Evolutionary conservation across 1,140 invertebrate genomes (phyloP).

Genomic region (Drosophila leontia): DNA sequence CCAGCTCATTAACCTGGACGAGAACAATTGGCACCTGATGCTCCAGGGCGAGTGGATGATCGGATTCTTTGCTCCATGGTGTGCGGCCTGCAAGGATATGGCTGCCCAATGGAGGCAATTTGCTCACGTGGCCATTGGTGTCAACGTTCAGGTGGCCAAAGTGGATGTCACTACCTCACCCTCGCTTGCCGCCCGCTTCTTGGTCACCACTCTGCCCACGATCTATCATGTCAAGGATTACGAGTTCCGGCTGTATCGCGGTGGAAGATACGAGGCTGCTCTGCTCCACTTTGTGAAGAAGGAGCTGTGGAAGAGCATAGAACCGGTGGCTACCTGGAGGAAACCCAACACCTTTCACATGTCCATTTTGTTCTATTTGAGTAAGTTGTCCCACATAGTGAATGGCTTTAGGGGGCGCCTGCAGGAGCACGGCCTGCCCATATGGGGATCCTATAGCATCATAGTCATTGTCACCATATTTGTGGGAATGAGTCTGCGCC

Average conservation of each 20-base stretch:
- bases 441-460: constrained; percentile 97
- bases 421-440: constrained; percentile 96
- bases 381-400: constrained; percentile 95
- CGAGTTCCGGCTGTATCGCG: constrained; percentile 96
- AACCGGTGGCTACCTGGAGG: constrained; percentile 96
- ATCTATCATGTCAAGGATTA: constrained; percentile 99
- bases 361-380: constrained; percentile 96
- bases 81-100: constrained; percentile 97
- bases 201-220: constrained; percentile 98
- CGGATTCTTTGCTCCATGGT: constrained; percentile 96
- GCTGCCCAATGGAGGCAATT: constrained; percentile 95
- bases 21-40: neutral
- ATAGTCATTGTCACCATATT: constrained; percentile 91
- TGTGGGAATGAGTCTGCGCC: neutral
- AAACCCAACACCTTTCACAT: constrained; percentile 96
- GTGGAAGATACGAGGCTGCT: constrained; percentile 93
- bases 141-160: constrained; percentile 93
- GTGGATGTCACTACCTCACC: constrained; percentile 97
- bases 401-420: constrained; percentile 94
- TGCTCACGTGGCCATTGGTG: constrained; percentile 90
- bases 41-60: neutral
- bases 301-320: constrained; percentile 94
- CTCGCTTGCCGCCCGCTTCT: constrained; percentile 97
- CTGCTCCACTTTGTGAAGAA: constrained; percentile 95
- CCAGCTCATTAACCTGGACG: constrained; percentile 63